Evolutionary conservation across 2,113 vertebrate genomes (phyloP).

Genomic region (Electrona antarctica): DNA sequence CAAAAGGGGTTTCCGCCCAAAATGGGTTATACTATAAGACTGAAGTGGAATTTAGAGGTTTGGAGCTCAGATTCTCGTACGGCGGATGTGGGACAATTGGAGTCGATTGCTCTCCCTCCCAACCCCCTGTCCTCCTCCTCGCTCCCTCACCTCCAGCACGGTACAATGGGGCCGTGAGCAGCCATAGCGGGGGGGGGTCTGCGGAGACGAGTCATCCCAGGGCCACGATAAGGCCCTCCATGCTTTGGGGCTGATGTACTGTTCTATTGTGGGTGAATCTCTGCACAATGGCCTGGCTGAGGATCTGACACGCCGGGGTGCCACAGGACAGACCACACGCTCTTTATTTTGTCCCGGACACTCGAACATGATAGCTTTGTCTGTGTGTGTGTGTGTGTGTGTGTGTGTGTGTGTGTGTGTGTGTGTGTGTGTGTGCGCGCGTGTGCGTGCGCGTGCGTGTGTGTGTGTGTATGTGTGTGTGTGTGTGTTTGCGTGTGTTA

Average conservation of each 20-base stretch:
- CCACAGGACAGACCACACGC: constrained; percentile 31
- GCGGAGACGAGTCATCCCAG: constrained; percentile 76
- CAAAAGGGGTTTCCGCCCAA: no score
- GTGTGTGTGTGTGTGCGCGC: not conserved
- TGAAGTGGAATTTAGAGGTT: constrained; percentile 32
- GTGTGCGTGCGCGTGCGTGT: not conserved
- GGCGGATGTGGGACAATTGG: constrained; percentile 62
- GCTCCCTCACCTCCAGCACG: constrained; percentile 61
- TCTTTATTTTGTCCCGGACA: not conserved
- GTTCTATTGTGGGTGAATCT: constrained; percentile 69
- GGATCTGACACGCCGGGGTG: constrained; percentile 54
- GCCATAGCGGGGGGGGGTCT: constrained; percentile 67
- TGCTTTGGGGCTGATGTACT: constrained; percentile 62
- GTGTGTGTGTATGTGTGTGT: not conserved
- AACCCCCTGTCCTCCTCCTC: not conserved
- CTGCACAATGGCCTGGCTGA: constrained; percentile 63
- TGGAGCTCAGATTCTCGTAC: constrained; percentile 43
- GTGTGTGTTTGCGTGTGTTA: not conserved
- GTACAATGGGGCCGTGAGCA: constrained; percentile 56
- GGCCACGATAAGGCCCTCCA: constrained; percentile 71
- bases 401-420: not conserved
- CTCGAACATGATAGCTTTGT: constrained; percentile 25
- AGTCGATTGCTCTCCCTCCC: constrained; percentile 65
- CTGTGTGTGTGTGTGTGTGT: not conserved
- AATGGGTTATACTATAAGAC: no score